phyloP scores from a whole-genome alignment of 2,113 vertebrate genomes.

The Parus major region DNA sequence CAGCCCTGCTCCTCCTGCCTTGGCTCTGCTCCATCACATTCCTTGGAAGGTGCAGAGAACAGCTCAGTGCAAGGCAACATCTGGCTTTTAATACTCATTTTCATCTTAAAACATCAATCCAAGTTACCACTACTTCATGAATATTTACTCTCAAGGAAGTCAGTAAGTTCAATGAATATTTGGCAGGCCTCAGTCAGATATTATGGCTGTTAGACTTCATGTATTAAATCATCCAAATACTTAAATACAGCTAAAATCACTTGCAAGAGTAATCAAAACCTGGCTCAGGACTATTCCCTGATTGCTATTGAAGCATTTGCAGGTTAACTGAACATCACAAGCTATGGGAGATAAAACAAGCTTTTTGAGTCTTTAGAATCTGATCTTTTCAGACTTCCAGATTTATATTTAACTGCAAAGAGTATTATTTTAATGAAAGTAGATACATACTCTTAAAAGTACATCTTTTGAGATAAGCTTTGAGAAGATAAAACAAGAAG shows the following conservation, averaged over 20 bases:
- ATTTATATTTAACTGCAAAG: not conserved
- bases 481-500: not conserved
- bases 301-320: not conserved
- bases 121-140: not conserved
- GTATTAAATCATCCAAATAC: not conserved
- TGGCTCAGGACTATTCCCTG: not conserved
- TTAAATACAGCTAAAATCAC: not conserved
- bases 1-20: not conserved
- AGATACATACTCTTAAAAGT: not conserved
- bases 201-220: not conserved
- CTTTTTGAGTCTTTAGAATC: not conserved
- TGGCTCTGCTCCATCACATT: accelerated
- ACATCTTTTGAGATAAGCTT: not conserved
- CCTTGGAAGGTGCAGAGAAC: not conserved
- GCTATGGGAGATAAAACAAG: not conserved
- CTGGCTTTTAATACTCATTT: not conserved
- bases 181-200: not conserved
- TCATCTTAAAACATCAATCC: not conserved
- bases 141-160: not conserved
- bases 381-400: not conserved
- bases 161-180: not conserved
- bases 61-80: not conserved
- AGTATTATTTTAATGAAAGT: not conserved
- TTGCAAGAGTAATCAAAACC: not conserved
- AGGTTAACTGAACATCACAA: not conserved